Evolutionary conservation across 2,797 vertebrate genomes (phyloP), one percentile per base, ranked within the genome.

Genomic region (Emys orbicularis): DNA sequence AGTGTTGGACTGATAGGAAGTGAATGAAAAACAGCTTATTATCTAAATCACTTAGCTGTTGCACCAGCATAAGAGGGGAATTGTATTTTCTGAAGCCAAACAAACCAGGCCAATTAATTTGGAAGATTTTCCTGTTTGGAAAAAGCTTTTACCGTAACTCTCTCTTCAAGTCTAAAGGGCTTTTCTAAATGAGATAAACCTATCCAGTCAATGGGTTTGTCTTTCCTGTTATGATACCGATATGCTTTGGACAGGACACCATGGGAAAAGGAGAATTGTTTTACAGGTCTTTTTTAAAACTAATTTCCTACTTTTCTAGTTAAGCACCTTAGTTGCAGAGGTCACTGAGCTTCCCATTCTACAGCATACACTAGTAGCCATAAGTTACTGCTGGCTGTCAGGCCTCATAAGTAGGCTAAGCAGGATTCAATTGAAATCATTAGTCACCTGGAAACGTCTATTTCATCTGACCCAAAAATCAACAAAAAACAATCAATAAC

Each of bases 1-100:
- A 92, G 54, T 27, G 34, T 57, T 68, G 54, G 59, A 47, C 31
- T 87, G 95, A 95, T 84, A 89, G 56, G 82, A 88, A 90, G 54
- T 12, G 79, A 94, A 81, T 21, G 54, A 94, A 87, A 37, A 92
- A 11, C 54, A 88, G 47, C 57, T 83, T 83, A 79, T 94, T 92
- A 92, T 96, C 94, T 95, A 52, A 92, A 86, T 61, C 88, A 59
- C 87, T 49, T 90, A 92, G 89, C 84, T 74, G 50, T 72, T 86
- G 77, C 49, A 6, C 34, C 0, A 0, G 5, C n/a, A n/a, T 37
- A 82, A 81, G 0, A 1, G 49, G 81, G 83, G 79, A 88, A 88
- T 3, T 83, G 31, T 52, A 52, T 94, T 90, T 92, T 59, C 88
- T 86, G 49, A 79, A 91, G 88, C 92, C 84, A 91, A 92, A 90